Conservation (phyloP, 2,797 vertebrate genomes). For the Myotis findleyi region DNA sequence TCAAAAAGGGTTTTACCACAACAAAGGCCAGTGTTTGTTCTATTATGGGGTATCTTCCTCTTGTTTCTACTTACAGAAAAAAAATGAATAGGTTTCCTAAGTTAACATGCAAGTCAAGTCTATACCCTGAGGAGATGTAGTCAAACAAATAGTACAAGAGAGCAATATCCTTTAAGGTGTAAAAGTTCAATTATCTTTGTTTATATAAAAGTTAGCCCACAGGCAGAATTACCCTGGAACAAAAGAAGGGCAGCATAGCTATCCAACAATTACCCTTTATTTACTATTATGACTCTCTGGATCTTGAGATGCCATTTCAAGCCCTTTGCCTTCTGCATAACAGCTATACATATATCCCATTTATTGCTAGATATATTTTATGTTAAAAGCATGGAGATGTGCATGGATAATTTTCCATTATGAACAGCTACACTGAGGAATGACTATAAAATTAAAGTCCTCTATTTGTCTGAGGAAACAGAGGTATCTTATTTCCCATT, state of each 20-base stretch:
- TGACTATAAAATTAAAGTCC: slow-evolving; percentile 58
- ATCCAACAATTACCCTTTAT: slow-evolving; percentile 70
- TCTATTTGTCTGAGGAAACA: slow-evolving; percentile 61
- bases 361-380: slow-evolving; percentile 73
- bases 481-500: slow-evolving; percentile 6
- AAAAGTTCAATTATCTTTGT: slow-evolving; percentile 75
- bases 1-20: not conserved
- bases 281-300: slow-evolving; percentile 61
- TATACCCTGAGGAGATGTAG: slow-evolving; percentile 7
- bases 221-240: slow-evolving; percentile 63
- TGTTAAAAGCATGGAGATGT: slow-evolving; percentile 69
- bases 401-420: slow-evolving; percentile 69
- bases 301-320: slow-evolving; percentile 58
- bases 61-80: slow-evolving; percentile 56
- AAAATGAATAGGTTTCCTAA: slow-evolving; percentile 46
- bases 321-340: not conserved
- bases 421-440: slow-evolving; percentile 62
- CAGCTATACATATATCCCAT: slow-evolving; percentile 52
- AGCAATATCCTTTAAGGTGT: slow-evolving; percentile 66
- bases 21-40: not conserved
- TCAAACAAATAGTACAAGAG: slow-evolving; percentile 58
- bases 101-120: slow-evolving; percentile 62
- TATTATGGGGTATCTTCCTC: slow-evolving; percentile 4
- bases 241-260: slow-evolving; percentile 40
- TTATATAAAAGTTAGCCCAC: slow-evolving; percentile 71